phyloP scores from a whole-genome alignment of 2,888 invertebrate genomes.

The Sussaba pulchella region DNA sequence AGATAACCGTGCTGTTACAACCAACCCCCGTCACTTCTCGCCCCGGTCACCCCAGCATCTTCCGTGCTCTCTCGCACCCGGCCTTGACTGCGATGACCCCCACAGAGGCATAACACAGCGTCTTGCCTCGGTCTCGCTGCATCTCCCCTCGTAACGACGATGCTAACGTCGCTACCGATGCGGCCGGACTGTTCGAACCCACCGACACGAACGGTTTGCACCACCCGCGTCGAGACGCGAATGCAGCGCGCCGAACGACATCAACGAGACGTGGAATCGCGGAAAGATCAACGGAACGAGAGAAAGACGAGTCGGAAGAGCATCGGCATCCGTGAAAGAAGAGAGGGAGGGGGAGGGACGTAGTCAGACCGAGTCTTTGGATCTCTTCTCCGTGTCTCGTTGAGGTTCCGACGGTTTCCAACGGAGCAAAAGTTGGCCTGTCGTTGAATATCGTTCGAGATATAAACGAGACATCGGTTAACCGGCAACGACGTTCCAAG shows the following conservation, averaged over 20 bases:
- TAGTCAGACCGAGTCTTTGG: slow-evolving; percentile 15
- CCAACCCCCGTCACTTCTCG: too few species aligned
- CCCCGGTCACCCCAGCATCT: too few species aligned
- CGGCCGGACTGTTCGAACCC: slow-evolving; percentile 40
- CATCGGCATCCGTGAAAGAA: slow-evolving; percentile 26
- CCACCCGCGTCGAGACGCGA: slow-evolving; percentile 58
- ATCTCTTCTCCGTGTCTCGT: slow-evolving; percentile 29
- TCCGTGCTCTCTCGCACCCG: slow-evolving; percentile 45
- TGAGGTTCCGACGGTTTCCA: slow-evolving; percentile 26
- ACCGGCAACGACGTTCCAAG: slow-evolving; percentile 24
- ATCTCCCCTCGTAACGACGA: slow-evolving; percentile 14
- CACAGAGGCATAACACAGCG: slow-evolving; percentile 28
- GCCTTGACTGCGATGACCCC: slow-evolving; percentile 51
- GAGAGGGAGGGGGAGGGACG: slow-evolving; percentile 20
- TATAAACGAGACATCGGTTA: slow-evolving; percentile 46
- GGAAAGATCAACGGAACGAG: slow-evolving; percentile 37
- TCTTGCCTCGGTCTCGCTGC: slow-evolving; percentile 8
- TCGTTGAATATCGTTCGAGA: slow-evolving; percentile 35
- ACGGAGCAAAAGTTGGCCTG: slow-evolving; percentile 28
- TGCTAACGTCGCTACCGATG: neutral
- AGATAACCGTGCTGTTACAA: too few species aligned
- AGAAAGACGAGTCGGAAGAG: slow-evolving; percentile 9
- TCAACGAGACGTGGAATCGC: slow-evolving; percentile 25
- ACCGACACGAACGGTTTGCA: slow-evolving; percentile 28
- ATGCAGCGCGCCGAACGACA: slow-evolving; percentile 45